Evolutionary conservation across 2,797 vertebrate genomes (phyloP).

Genomic region (Phoeniculus purpureus): DNA sequence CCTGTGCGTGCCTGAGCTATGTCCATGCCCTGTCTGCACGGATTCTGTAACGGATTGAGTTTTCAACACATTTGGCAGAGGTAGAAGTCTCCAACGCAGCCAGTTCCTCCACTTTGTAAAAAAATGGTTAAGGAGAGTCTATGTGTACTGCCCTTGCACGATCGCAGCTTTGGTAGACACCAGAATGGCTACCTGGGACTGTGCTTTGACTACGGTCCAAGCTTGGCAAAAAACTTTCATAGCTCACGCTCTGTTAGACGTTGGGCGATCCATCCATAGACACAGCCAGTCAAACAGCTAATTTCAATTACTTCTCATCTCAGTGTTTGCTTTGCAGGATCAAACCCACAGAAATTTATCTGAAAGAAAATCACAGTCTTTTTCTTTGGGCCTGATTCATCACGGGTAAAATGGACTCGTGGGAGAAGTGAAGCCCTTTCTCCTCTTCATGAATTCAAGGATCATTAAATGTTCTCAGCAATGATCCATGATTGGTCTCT

Average conservation of each 20-base stretch:
- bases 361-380: neutral
- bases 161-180: neutral
- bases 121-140: neutral
- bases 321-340: neutral
- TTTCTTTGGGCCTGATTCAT: neutral
- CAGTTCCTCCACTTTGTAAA: neutral
- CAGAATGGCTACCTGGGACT: neutral
- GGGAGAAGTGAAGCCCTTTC: neutral
- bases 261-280: neutral
- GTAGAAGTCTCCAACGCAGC: neutral
- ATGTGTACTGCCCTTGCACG: neutral
- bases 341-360: neutral
- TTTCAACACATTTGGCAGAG: neutral
- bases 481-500: neutral
- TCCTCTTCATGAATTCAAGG: conserved; percentile 2
- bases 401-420: neutral
- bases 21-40: neutral
- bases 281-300: neutral
- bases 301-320: neutral
- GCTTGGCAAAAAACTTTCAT: neutral
- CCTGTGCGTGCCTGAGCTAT: neutral
- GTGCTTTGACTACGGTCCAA: neutral
- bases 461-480: neutral
- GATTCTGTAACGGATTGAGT: neutral
- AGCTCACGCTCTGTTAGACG: neutral